Conservation (phyloP, 2,888 invertebrate genomes). For the Strigamia transsilvanica region DNA sequence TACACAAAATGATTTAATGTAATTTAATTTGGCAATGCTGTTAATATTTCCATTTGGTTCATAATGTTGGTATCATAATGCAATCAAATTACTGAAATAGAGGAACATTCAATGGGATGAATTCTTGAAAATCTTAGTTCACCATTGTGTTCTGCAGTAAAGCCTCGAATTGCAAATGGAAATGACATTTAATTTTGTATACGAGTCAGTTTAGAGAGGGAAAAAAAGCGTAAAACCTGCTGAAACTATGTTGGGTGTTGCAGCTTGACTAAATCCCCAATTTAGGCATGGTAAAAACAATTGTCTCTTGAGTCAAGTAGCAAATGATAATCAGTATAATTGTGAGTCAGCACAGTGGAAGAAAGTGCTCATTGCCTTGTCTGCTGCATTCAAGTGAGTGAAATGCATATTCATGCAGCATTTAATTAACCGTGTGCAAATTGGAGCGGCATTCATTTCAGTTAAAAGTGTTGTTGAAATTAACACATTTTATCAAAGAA, state of each 20-base stretch:
- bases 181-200: conserved; percentile 18
- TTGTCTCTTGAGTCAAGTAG: conserved; percentile 45
- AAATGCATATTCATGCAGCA: conserved; percentile 47
- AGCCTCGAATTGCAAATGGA: neutral
- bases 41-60: too few species aligned
- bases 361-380: conserved; percentile 48
- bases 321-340: conserved; percentile 49
- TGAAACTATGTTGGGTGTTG: neutral
- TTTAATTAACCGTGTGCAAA: conserved; percentile 49
- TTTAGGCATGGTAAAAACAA: conserved; percentile 42
- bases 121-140: neutral
- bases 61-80: too few species aligned
- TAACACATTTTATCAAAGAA: conserved; percentile 46
- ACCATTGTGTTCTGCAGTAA: neutral
- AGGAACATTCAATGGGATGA: too few species aligned
- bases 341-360: conserved; percentile 48
- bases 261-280: conserved; percentile 16
- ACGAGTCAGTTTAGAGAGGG: neutral
- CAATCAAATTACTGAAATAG: too few species aligned
- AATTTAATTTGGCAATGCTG: too few species aligned
- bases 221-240: neutral
- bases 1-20: too few species aligned
- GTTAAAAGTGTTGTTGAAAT: conserved; percentile 46
- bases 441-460: conserved; percentile 37
- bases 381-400: conserved; percentile 45